These are phyloP conservation scores for Dysdera silvatica DNA, from an alignment of 1,140 invertebrate species.

Conservation along the genomic window DNA sequence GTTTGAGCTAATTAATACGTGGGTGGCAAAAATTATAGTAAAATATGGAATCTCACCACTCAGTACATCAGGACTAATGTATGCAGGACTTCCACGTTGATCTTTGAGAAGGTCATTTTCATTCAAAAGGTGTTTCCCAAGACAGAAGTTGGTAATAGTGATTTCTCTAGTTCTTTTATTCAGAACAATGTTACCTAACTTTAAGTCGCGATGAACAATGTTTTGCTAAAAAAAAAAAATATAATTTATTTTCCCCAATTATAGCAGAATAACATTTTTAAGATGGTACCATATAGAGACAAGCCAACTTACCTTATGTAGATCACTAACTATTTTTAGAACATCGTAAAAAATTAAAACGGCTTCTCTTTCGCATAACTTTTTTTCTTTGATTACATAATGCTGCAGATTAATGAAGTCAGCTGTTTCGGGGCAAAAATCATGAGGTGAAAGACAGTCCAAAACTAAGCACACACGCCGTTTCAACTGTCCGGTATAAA, in stretches of 20 bases:
- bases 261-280: neutral
- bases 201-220: conserved; percentile 73
- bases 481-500: conserved; percentile 55
- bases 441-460: conserved; percentile 66
- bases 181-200: conserved; percentile 70
- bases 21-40: neutral
- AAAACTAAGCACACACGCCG: conserved; percentile 64
- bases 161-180: conserved; percentile 61
- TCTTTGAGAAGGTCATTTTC: conserved; percentile 67
- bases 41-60: conserved; percentile 52
- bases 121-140: conserved; percentile 66
- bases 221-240: conserved; percentile 55
- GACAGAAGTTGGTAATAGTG: conserved; percentile 71
- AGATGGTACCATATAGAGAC: neutral
- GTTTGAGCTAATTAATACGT: too few relatives aligned
- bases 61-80: conserved; percentile 74
- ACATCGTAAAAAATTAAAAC: conserved; percentile 69
- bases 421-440: conserved; percentile 59
- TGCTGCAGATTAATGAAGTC: conserved; percentile 69
- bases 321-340: conserved; percentile 61
- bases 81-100: conserved; percentile 73
- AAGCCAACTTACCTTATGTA: conserved; percentile 58
- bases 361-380: conserved; percentile 65
- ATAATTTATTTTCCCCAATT: neutral
- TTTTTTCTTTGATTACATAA: conserved; percentile 73